Evolutionary conservation across 2,797 vertebrate species (phyloP).

Genomic region (Podarcis lilfordi): DNA sequence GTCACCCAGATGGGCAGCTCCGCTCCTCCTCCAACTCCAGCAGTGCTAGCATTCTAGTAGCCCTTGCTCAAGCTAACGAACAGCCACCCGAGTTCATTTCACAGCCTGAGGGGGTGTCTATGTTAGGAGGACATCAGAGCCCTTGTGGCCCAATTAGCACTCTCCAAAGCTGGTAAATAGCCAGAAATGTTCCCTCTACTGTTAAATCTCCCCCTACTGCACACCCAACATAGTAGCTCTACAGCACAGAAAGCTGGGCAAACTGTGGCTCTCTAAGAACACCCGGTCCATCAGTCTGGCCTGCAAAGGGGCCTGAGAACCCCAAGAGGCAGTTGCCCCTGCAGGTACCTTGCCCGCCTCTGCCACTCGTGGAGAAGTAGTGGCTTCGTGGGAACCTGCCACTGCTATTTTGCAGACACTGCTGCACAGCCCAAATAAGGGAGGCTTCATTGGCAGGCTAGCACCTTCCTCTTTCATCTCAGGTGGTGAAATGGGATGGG

Average conservation of each 20-base stretch:
- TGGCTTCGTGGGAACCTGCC: too few species aligned
- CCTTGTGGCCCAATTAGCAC: constrained; percentile 19
- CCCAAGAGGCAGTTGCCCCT: neutral
- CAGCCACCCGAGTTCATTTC: neutral
- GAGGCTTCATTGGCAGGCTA: too few species aligned
- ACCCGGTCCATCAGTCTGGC: neutral
- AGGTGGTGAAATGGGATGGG: too few species aligned
- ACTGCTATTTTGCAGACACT: too few species aligned
- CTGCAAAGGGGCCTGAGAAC: neutral
- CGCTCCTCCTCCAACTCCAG: neutral
- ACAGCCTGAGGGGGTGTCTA: neutral
- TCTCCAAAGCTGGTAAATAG: constrained; percentile 7
- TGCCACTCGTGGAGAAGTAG: too few species aligned
- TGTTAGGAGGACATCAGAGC: neutral
- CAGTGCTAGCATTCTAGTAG: neutral
- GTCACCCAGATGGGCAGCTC: neutral
- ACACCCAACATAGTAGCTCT: neutral
- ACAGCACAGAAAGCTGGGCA: neutral
- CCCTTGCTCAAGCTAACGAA: constrained; percentile 1
- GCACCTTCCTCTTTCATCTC: too few species aligned
- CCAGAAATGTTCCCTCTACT: neutral
- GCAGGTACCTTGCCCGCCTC: too few species aligned
- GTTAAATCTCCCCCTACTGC: neutral
- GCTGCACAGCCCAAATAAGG: too few species aligned
- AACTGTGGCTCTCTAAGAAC: neutral